phyloP scores from a whole-genome alignment of 2,888 invertebrate species.

The Diabrotica balteata region DNA sequence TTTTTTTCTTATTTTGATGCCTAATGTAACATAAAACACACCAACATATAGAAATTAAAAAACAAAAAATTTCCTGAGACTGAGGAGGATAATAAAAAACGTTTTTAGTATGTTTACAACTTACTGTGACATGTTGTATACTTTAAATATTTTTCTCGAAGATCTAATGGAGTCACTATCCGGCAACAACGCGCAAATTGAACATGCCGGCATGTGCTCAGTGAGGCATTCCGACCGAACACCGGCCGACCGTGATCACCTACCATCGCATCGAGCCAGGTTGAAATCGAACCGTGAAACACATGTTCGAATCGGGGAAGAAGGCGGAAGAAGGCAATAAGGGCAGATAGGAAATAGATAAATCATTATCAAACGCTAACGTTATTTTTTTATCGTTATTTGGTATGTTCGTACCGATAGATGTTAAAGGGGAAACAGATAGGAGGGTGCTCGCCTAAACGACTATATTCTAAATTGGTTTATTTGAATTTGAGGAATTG shows the following conservation, averaged over 20 bases:
- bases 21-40: no score
- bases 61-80: no score
- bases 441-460: not conserved
- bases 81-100: no score
- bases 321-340: conserved; percentile 33
- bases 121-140: no score
- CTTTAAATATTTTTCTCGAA: no score
- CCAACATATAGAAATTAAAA: no score
- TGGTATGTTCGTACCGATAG: not conserved
- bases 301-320: conserved; percentile 36
- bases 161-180: no score
- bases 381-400: conserved; percentile 17
- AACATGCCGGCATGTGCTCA: conserved; percentile 35
- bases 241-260: conserved; percentile 21
- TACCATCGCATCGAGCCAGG: conserved; percentile 39
- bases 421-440: not conserved
- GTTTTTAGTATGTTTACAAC: no score
- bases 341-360: conserved; percentile 39
- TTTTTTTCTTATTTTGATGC: no score
- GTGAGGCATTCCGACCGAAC: conserved; percentile 32
- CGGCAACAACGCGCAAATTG: conserved; percentile 30
- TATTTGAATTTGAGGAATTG: not conserved
- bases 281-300: conserved; percentile 36
- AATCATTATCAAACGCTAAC: conserved; percentile 31
- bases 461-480: not conserved